Percentiles rank a stretch among this genome's conserved stretches.
These are phyloP conservation scores for Phrixothrix hirtus DNA, from an alignment of 2,888 invertebrate species.

Conservation along the genomic window DNA sequence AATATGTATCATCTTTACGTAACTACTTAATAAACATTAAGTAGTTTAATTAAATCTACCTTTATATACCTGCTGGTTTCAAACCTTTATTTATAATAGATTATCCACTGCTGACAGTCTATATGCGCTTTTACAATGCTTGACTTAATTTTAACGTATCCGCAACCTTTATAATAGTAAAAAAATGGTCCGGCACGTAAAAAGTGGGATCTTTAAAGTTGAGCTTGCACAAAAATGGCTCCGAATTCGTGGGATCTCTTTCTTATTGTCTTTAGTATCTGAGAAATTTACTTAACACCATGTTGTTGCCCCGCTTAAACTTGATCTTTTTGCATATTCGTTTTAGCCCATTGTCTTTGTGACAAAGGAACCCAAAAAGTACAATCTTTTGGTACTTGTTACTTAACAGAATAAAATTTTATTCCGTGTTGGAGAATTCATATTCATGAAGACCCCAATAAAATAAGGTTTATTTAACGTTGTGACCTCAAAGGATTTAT, in stretches of 20 bases:
- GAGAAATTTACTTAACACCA: slow-evolving; percentile 30
- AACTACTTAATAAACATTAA: too few relatives aligned
- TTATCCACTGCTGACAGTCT: too few relatives aligned
- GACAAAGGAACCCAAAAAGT: slow-evolving; percentile 34
- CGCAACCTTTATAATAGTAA: neutral
- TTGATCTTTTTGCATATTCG: slow-evolving; percentile 17
- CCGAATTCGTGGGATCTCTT: slow-evolving; percentile 22
- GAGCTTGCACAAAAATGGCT: slow-evolving; percentile 17
- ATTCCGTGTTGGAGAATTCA: slow-evolving; percentile 42
- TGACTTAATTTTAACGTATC: too few relatives aligned
- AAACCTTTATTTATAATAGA: too few relatives aligned
- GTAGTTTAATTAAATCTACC: too few relatives aligned
- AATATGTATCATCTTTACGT: too few relatives aligned
- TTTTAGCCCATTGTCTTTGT: slow-evolving; percentile 37
- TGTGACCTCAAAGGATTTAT: slow-evolving; percentile 48
- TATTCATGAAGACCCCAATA: slow-evolving; percentile 51
- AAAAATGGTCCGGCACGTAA: slow-evolving; percentile 9
- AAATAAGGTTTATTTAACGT: slow-evolving; percentile 49
- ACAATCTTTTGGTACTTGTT: slow-evolving; percentile 33
- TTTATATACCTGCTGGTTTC: too few relatives aligned
- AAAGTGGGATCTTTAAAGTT: slow-evolving; percentile 4
- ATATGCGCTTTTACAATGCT: too few relatives aligned
- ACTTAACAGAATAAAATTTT: slow-evolving; percentile 41
- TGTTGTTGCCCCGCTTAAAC: slow-evolving; percentile 27
- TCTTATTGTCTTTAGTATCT: slow-evolving; percentile 20